Evolutionary conservation across 64 coral and sea anemone genomes (phyloP), one percentile per base, ranked within the genome.

Genomic region (Pocillopora verrucosa): DNA sequence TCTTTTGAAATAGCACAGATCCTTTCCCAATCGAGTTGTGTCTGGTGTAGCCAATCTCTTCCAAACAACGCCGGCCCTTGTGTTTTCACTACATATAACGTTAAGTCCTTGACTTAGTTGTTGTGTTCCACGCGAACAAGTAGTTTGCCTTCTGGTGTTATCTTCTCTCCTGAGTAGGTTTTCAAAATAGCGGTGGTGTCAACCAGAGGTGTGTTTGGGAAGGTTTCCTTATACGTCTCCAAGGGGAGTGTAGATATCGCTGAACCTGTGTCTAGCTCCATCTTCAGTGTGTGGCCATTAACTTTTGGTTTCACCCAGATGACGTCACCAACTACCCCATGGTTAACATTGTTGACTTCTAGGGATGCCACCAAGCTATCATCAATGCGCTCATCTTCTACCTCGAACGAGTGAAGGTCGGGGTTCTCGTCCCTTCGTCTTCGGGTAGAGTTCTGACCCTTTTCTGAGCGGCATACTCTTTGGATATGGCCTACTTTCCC

Each of bases 161-260:
- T 78, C 4, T 36, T 76, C 73, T 88, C 72, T 38, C 87, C 87
- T 24, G 72, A 76, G 87, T 78, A 88, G 56, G 87, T 75, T 75
- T 65, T 75, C 73, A 38, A 37, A 16, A 75, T 37, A 16, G 73
- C 73, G 0, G 9, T 38, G 14, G 61, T 84, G 38, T 59, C 56
- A 0, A 65, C 59, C 20, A 84, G 60, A 30, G 30, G 4, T 61
- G 34, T 13, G 56, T 9, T 1, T 38, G 19, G 0, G 26, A 84
- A 84, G 5, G 24, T 84, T 67, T 59, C 64, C 62, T 45, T 51
- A 3, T 56, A 87, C 24, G 22, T 72, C 22, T 72, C 11, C 37
- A 70, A 72, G 1, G 84, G 84, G 9, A 59, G n/a, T 45, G 72
- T 72, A 24, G 67, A 87, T 56, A 87, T 58, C 4, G 84, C 84